These are phyloP conservation scores for Arizona elegans DNA, from an alignment of 2,113 vertebrate species.

Conservation along the genomic window DNA sequence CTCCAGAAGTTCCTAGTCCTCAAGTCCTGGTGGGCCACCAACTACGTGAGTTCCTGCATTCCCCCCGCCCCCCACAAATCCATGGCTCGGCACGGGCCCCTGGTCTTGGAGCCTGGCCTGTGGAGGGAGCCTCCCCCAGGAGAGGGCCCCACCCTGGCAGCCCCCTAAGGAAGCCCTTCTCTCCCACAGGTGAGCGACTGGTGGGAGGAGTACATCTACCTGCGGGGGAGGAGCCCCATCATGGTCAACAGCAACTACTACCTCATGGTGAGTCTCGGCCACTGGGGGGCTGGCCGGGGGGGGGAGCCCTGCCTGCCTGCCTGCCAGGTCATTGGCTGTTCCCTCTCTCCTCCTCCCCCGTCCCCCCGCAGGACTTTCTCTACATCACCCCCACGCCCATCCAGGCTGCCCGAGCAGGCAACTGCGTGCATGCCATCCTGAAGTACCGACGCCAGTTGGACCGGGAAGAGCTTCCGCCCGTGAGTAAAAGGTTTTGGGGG, in stretches of 20 bases:
- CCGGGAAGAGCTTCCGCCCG: constrained; percentile 84
- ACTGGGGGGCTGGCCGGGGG: not conserved
- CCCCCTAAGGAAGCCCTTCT: constrained; percentile 38
- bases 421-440: constrained; percentile 83
- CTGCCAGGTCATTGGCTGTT: not conserved
- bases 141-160: too few relatives aligned
- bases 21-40: constrained; percentile 94
- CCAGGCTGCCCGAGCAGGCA: constrained; percentile 86
- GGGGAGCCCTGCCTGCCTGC: not conserved
- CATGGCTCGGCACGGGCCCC: not conserved
- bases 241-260: constrained; percentile 99
- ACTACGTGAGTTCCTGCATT: constrained; percentile 80
- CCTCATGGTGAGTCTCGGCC: constrained; percentile 77
- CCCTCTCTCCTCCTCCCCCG: not conserved
- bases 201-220: constrained; percentile 96
- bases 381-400: constrained; percentile 75
- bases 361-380: constrained; percentile 76
- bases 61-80: not conserved
- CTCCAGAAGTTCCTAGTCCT: constrained; percentile 87
- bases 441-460: constrained; percentile 88
- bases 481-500: constrained; percentile 52
- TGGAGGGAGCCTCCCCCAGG: not conserved
- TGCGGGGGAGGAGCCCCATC: constrained; percentile 82
- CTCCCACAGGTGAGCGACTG: constrained; percentile 88
- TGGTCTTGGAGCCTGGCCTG: not conserved